phyloP scores from a whole-genome alignment of 2,797 vertebrate species.

The Lycodopsis pacificus region DNA sequence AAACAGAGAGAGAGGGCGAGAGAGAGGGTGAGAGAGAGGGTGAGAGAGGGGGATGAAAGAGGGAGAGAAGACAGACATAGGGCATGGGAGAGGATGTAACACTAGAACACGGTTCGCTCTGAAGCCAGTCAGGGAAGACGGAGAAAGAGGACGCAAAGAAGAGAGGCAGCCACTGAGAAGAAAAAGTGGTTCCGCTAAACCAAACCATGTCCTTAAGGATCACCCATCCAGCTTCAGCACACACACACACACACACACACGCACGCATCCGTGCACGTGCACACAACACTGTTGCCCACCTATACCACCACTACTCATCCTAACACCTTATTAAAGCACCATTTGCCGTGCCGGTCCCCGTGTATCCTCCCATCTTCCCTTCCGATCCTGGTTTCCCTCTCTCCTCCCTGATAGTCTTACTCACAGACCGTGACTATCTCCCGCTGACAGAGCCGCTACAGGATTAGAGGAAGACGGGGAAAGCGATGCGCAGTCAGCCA shows the following conservation, averaged over 20 bases:
- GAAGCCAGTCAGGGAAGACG: constrained; percentile 70
- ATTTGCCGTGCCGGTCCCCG: constrained; percentile 61
- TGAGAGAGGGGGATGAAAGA: constrained; percentile 37
- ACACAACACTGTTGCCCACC: constrained; percentile 45
- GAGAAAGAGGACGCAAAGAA: constrained; percentile 54
- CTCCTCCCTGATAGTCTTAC: constrained; percentile 83
- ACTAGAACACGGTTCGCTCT: constrained; percentile 65
- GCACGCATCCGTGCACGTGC: constrained; percentile 1
- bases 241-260: not conserved
- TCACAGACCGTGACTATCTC: constrained; percentile 85
- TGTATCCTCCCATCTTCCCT: constrained; percentile 78
- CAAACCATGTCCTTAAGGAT: constrained; percentile 70
- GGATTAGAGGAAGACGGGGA: constrained; percentile 75
- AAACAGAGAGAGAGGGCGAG: constrained; percentile 34
- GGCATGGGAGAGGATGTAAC: constrained; percentile 63
- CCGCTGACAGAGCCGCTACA: constrained; percentile 77
- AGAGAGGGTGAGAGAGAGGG: not conserved
- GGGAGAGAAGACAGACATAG: constrained; percentile 48
- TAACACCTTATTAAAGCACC: constrained; percentile 73
- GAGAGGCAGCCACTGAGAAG: constrained; percentile 59
- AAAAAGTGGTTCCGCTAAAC: constrained; percentile 61
- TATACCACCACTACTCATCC: constrained; percentile 62
- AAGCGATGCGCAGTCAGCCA: constrained; percentile 62
- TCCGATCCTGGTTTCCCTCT: constrained; percentile 68
- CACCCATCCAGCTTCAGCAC: constrained; percentile 52